Evolutionary conservation across 1,140 invertebrate species (phyloP), one percentile per base, ranked within the genome.

Genomic region (Cydia splendana): DNA sequence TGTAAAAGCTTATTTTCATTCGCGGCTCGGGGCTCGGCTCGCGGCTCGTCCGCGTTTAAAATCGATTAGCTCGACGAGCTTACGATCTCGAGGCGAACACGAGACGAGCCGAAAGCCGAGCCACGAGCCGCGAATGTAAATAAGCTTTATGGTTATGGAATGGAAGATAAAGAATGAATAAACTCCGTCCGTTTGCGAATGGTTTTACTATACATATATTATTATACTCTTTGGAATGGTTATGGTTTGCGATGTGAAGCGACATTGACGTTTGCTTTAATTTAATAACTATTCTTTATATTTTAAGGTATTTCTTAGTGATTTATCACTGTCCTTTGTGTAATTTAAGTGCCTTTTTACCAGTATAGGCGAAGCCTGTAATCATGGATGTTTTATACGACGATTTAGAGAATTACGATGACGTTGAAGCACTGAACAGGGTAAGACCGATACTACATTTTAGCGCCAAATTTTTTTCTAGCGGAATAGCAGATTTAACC

Each of bases 361-460:
- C 20, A 9, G 9, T 24, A 1, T 62, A 62, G 20, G 7, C 20
- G 24, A 62, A 62, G 57, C 20, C 20, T 62, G 57, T 3, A 24
- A 76, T 10, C 57, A 88, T 92, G 91, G 86, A 88, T 38, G 82
- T 83, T 77, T 65, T 92, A 75, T 92, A 92, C 53, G 79, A 81
- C 34, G 80, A 91, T 79, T 85, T 92, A 75, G 88, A 90, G 28
- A 92, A 92, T 76, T 92, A 90, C 77, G 79, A 91, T 20, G 84
- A 90, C 10, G 79, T 82, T 13, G 84, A 87, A 34, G 76, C 80
- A 45, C 65, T 88, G 69, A 79, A 80, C 18, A 84, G 88, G 85
- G 91, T 88, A 82, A 18, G 45, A 69, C 12, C 5, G 9, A 42
- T 78, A 77, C 13, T 57, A 42, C 62, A 51, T 87, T 91, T 92